phyloP scores from a whole-genome alignment of 2,113 vertebrate genomes.

The Pseudonaja textilis region DNA sequence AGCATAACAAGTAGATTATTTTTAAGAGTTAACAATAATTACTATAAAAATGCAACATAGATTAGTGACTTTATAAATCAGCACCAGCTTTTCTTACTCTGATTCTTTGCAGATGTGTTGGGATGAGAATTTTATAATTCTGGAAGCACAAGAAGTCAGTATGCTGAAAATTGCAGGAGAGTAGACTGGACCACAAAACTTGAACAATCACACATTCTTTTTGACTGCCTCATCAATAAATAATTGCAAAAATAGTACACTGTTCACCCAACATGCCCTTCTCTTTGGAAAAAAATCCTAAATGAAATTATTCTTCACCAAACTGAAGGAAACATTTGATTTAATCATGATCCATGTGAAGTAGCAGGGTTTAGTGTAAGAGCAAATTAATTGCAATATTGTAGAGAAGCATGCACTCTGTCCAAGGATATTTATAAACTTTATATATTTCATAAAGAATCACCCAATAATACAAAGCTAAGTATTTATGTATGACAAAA shows the following conservation, averaged over 20 bases:
- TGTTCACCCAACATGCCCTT: not conserved
- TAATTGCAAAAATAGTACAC: not conserved
- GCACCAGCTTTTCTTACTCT: not conserved
- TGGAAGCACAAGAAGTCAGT: not conserved
- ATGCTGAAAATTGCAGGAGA: not conserved
- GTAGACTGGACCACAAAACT: not conserved
- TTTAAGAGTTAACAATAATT: not conserved
- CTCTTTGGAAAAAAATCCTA: not conserved
- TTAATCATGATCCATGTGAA: not conserved
- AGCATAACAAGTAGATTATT: not conserved
- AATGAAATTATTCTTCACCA: not conserved
- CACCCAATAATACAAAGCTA: not conserved
- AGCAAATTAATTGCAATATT: not conserved
- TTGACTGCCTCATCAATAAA: not conserved
- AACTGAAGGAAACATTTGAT: not conserved
- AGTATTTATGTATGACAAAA: not conserved
- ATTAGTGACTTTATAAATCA: not conserved
- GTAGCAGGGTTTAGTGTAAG: not conserved
- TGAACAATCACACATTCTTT: not conserved
- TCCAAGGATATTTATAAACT: not conserved
- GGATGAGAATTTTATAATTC: not conserved
- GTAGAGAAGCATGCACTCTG: not conserved
- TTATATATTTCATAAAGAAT: not conserved
- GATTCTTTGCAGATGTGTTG: not conserved
- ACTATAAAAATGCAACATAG: not conserved